These are phyloP conservation scores for Diuraphis noxia DNA, from an alignment of 1,140 invertebrate species.

Conservation along the genomic window DNA sequence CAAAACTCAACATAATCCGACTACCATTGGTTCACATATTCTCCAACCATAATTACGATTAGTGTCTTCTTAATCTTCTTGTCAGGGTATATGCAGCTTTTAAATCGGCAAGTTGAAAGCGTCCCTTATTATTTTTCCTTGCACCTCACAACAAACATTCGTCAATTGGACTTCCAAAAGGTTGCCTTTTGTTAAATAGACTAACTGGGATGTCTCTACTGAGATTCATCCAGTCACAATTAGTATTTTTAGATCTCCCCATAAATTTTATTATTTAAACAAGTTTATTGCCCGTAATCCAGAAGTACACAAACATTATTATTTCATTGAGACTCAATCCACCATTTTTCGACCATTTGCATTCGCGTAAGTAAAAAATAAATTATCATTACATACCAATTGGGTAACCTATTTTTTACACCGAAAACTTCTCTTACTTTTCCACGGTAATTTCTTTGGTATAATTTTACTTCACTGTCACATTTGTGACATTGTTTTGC, in stretches of 20 bases:
- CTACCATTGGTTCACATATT: too few relatives aligned
- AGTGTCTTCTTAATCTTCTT: too few relatives aligned
- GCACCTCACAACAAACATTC: background rate
- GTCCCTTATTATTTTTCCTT: background rate
- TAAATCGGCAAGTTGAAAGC: too few relatives aligned
- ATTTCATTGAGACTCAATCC: background rate
- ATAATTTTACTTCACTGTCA: background rate
- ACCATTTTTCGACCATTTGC: background rate
- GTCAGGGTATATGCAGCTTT: too few relatives aligned
- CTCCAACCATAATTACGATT: too few relatives aligned
- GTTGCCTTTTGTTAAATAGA: background rate
- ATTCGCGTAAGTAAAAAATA: background rate
- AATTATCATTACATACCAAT: background rate
- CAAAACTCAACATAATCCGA: too few relatives aligned
- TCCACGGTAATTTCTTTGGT: background rate
- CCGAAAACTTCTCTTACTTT: background rate
- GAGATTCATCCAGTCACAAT: background rate
- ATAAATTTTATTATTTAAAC: background rate
- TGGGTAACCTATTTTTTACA: background rate
- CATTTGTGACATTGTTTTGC: background rate
- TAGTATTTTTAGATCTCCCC: background rate
- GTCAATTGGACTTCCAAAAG: background rate
- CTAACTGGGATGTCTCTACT: background rate
- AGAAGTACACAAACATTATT: background rate
- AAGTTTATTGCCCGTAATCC: background rate